phyloP scores from a whole-genome alignment of 2,113 vertebrate species.

The Carlito syrichta region DNA sequence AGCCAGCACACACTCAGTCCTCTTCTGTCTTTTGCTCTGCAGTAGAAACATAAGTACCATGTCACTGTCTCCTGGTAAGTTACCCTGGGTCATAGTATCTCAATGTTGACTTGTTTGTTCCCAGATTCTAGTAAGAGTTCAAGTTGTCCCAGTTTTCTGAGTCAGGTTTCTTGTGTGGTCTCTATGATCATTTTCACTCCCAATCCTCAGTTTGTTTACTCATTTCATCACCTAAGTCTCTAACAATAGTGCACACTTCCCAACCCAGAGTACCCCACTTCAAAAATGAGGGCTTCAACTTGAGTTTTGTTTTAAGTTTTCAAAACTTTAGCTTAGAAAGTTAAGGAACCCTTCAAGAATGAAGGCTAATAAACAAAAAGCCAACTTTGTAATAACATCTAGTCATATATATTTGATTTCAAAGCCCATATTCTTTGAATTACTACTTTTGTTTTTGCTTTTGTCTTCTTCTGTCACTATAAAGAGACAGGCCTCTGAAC shows the following conservation, averaged over 20 bases:
- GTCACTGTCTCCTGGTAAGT: background rate
- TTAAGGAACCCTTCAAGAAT: background rate
- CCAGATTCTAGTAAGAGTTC: background rate
- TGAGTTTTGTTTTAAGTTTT: background rate
- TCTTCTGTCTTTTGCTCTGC: background rate
- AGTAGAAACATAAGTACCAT: background rate
- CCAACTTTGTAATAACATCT: background rate
- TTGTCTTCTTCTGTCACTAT: background rate
- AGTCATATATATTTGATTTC: background rate
- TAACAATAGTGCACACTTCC: background rate
- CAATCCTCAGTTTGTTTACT: background rate
- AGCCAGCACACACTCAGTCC: background rate
- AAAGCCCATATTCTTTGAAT: background rate
- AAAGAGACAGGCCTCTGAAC: background rate
- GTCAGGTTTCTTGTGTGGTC: background rate
- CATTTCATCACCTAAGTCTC: background rate
- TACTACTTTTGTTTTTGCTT: background rate
- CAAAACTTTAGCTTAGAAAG: constrained; percentile 3
- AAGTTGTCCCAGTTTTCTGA: background rate
- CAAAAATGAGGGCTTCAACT: background rate
- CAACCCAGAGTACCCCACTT: background rate
- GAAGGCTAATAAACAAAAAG: background rate
- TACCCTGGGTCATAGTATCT: background rate
- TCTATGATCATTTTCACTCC: background rate
- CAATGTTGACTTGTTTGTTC: background rate